Evolutionary conservation across 1,140 invertebrate species (phyloP).

Genomic region (Danaus plexippus): DNA sequence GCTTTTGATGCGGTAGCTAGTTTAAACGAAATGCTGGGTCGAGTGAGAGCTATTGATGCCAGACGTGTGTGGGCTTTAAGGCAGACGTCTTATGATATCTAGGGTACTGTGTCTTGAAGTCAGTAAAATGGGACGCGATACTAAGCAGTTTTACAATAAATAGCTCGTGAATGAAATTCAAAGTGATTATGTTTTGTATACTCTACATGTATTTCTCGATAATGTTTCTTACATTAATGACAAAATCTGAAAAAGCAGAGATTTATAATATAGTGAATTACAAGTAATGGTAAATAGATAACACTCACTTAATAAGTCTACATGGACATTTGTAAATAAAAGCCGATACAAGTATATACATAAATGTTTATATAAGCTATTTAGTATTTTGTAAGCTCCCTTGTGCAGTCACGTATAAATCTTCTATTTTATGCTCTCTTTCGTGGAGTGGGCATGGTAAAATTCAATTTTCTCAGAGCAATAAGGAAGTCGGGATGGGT

Average conservation of each 20-base stretch:
- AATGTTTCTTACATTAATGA: not conserved
- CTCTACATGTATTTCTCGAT: not conserved
- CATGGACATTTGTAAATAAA: not conserved
- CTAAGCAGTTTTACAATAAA: conserved; percentile 4
- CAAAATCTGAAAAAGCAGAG: not conserved
- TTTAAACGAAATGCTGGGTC: conserved; percentile 19
- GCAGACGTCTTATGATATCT: conserved; percentile 16
- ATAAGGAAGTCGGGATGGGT: conserved; percentile 16
- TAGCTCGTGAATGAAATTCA: not conserved
- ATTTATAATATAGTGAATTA: too few species aligned
- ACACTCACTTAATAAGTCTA: too few species aligned
- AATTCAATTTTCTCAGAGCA: conserved; percentile 18
- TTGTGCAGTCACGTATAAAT: conserved; percentile 5
- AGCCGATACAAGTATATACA: not conserved
- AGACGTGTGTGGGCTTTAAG: conserved; percentile 15
- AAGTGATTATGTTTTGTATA: not conserved
- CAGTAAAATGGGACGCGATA: conserved; percentile 15
- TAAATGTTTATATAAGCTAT: conserved; percentile 2
- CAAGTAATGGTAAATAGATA: too few species aligned
- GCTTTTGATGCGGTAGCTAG: conserved; percentile 15
- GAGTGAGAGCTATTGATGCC: conserved; percentile 19
- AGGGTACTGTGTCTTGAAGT: conserved; percentile 17
- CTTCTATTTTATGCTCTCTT: conserved; percentile 8
- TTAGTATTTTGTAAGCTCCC: conserved; percentile 2
- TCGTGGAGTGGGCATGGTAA: conserved; percentile 7